Evolutionary conservation across 2,797 vertebrate species (phyloP).

Genomic region (Triplophysa bombifrons): DNA sequence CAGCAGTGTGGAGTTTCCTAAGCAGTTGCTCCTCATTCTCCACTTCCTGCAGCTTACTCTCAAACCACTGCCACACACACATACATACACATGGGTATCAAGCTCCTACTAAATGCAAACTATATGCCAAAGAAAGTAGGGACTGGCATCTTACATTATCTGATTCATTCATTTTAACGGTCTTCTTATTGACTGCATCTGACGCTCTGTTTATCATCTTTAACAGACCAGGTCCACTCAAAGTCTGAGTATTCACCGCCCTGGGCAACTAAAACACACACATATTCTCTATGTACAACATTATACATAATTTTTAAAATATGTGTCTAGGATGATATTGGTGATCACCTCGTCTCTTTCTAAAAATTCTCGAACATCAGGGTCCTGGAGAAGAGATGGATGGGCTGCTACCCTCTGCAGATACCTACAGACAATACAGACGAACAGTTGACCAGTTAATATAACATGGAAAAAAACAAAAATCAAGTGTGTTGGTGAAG

Average conservation of each 20-base stretch:
- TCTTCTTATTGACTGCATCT: constrained; percentile 97
- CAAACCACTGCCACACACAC: constrained; percentile 87
- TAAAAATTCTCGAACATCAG: constrained; percentile 92
- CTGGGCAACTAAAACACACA: constrained; percentile 82
- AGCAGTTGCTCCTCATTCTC: constrained; percentile 93
- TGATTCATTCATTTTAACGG: constrained; percentile 96
- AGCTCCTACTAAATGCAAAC: neutral
- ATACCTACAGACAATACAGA: constrained; percentile 76
- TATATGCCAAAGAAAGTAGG: neutral
- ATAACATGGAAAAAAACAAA: neutral
- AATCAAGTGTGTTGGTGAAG: neutral
- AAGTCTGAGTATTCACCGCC: constrained; percentile 88
- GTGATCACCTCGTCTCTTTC: constrained; percentile 89
- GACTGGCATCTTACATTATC: constrained; percentile 83
- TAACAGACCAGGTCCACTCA: constrained; percentile 93
- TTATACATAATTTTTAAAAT: neutral
- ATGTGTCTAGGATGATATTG: neutral
- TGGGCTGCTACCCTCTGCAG: constrained; percentile 90
- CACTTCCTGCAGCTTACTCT: constrained; percentile 95
- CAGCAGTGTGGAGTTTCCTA: constrained; percentile 86
- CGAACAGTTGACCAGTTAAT: neutral
- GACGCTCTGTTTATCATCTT: constrained; percentile 98
- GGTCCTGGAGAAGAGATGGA: constrained; percentile 89
- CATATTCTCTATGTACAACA: neutral
- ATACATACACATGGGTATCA: constrained; percentile 9